These are phyloP conservation scores for Zoanthus sansibaricus DNA, from an alignment of 92 coral and sea anemone genomes.

Conservation along the genomic window DNA sequence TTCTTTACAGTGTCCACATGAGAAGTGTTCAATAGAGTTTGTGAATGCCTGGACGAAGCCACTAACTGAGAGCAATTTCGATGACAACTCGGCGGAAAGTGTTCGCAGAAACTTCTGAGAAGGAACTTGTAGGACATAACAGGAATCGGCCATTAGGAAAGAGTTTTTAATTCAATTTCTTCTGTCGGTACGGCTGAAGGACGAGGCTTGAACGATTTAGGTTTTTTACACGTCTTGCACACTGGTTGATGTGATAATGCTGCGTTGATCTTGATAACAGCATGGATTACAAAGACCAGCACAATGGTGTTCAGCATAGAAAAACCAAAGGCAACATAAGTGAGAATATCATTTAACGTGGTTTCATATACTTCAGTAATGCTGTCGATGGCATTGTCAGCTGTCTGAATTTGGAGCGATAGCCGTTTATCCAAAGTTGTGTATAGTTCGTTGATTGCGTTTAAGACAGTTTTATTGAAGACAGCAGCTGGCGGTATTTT, in stretches of 20 bases:
- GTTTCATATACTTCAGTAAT: not conserved
- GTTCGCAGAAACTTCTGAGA: not conserved
- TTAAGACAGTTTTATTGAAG: conserved; percentile 9
- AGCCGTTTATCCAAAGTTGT: not conserved
- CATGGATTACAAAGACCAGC: not conserved
- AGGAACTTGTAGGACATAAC: not conserved
- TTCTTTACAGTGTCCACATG: not conserved
- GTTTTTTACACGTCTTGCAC: not conserved
- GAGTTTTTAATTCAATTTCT: not conserved
- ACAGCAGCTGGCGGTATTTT: conserved; percentile 4
- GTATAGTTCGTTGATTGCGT: conserved; percentile 4
- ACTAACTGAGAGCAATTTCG: not conserved
- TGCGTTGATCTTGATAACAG: not conserved
- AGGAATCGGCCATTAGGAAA: not conserved
- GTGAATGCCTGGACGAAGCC: not conserved
- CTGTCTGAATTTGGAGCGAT: not conserved
- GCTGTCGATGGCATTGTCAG: not conserved
- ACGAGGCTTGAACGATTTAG: not conserved
- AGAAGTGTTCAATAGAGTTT: not conserved
- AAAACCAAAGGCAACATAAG: conserved; percentile 25
- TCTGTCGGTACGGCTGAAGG: not conserved
- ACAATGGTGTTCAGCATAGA: conserved; percentile 15
- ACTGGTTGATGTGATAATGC: not conserved
- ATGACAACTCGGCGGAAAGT: not conserved
- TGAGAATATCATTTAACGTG: not conserved